phyloP scores from a whole-genome alignment of 2,113 vertebrate species.

The Sialia sialis region DNA sequence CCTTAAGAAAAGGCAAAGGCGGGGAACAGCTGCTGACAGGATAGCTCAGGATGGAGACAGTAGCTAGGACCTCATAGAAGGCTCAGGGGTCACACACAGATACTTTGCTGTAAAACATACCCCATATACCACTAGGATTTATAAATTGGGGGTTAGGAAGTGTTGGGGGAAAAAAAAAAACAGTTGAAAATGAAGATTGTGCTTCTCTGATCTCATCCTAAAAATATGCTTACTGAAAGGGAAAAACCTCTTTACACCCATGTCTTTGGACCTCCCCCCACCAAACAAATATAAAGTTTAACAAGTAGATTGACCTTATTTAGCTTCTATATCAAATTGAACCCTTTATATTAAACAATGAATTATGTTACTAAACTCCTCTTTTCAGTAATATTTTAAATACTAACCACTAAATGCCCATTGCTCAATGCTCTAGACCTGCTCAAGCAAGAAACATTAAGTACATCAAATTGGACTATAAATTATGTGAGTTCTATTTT shows the following conservation, averaged over 20 bases:
- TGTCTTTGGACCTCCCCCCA: not conserved
- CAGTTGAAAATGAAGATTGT: not conserved
- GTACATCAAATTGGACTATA: not conserved
- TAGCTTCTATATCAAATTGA: not conserved
- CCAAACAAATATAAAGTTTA: not conserved
- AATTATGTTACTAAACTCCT: not conserved
- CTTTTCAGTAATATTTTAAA: not conserved
- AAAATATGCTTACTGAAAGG: not conserved
- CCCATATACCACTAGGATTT: not conserved
- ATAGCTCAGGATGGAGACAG: not conserved
- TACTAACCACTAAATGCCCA: not conserved
- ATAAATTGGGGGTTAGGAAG: not conserved
- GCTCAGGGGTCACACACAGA: not conserved
- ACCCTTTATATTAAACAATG: not conserved
- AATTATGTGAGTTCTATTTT: conserved; percentile 5
- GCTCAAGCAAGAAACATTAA: not conserved
- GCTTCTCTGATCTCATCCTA: not conserved
- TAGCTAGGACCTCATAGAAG: not conserved
- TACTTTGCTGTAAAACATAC: not conserved
- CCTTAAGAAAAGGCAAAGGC: not conserved
- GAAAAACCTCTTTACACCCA: not conserved
- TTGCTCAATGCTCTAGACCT: not conserved
- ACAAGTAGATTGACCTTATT: not conserved
- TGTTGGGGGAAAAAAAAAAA: not conserved
- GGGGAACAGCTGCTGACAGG: not conserved